Evolutionary conservation across 1,140 invertebrate species (phyloP).

Genomic region (Anadara kagoshimensis): DNA sequence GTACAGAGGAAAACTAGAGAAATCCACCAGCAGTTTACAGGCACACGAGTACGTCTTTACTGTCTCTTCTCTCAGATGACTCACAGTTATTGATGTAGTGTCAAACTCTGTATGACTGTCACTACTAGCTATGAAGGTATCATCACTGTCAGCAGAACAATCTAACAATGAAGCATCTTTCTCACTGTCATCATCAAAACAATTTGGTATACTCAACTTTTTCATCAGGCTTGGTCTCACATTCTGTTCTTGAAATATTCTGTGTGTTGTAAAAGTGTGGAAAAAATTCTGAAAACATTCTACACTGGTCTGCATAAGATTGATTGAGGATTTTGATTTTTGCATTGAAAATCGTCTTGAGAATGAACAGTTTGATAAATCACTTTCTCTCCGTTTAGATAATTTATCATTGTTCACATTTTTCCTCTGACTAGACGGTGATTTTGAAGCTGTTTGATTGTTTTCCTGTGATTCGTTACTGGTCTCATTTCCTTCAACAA

Average conservation of each 20-base stretch:
- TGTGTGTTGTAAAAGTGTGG: conserved; percentile 76
- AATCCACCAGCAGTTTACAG: conserved; percentile 84
- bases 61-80: conserved; percentile 45
- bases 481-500: no score
- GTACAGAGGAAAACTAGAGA: conserved; percentile 87
- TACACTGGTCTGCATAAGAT: conserved; percentile 78
- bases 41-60: conserved; percentile 75
- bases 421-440: no score
- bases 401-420: no score
- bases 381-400: no score
- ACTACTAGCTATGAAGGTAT: no score
- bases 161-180: conserved; percentile 46
- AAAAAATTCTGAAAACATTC: conserved; percentile 83
- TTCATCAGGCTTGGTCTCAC: conserved; percentile 41
- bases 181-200: conserved; percentile 12
- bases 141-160: conserved; percentile 31
- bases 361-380: no score
- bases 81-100: neutral
- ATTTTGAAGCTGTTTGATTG: no score
- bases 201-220: conserved; percentile 21
- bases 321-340: conserved; percentile 11
- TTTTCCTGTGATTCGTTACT: no score
- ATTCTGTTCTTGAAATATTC: conserved; percentile 67
- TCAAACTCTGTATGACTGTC: neutral
- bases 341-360: no score